Percentiles rank a stretch among this genome's conserved stretches.
These are phyloP conservation scores for Prolemur simus DNA, from an alignment of 2,113 vertebrate species.

Conservation along the genomic window DNA sequence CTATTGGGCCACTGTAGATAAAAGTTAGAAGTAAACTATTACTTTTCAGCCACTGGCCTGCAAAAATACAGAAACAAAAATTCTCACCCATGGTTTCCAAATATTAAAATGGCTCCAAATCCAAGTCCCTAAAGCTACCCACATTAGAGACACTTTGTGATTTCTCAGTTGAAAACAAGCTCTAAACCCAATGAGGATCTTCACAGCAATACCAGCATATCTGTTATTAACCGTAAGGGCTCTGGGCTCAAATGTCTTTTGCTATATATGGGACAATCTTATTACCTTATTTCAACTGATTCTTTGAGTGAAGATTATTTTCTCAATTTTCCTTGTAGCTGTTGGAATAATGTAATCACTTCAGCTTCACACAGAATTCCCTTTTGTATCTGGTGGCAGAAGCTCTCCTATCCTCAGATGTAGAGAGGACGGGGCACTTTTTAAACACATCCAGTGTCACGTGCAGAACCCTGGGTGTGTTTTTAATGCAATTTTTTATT, in stretches of 20 bases:
- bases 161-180: not conserved
- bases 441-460: accelerated
- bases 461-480: not conserved
- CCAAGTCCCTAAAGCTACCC: not conserved
- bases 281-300: not conserved
- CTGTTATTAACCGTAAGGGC: not conserved
- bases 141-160: not conserved
- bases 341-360: not conserved
- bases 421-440: not conserved
- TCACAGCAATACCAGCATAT: not conserved
- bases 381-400: not conserved
- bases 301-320: not conserved
- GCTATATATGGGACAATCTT: not conserved
- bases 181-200: not conserved
- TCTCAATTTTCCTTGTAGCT: not conserved
- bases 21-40: not conserved
- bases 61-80: not conserved
- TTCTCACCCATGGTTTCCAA: not conserved
- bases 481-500: not conserved
- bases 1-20: not conserved
- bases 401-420: no score
- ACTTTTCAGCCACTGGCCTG: not conserved
- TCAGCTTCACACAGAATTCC: not conserved
- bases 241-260: not conserved
- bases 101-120: not conserved